A percentile compares a stretch with the other conserved stretches of the same genome.
These are phyloP conservation scores for Paracentrotus lividus DNA, from an alignment of 53 echinoderm and acorn worm genomes.

Conservation along the genomic window DNA sequence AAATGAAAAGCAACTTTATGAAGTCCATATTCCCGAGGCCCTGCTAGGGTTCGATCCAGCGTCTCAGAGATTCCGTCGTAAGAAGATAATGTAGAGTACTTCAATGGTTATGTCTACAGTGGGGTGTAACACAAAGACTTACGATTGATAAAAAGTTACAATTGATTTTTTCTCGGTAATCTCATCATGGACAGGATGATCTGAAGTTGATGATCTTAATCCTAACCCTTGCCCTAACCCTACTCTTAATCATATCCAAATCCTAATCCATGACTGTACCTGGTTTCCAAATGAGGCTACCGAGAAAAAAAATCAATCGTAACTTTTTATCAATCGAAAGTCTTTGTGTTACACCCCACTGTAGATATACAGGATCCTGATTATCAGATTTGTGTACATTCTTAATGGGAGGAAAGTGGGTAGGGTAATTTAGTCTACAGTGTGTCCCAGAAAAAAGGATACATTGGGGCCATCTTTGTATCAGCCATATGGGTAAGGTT, in stretches of 20 bases:
- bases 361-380: conserved; percentile 86
- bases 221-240: conserved; percentile 78
- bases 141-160: too few relatives aligned
- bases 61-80: conserved; percentile 82
- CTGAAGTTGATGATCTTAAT: conserved; percentile 80
- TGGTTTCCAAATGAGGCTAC: too few relatives aligned
- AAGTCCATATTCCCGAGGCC: conserved; percentile 94
- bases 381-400: conserved; percentile 84
- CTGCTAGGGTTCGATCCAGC: conserved; percentile 79
- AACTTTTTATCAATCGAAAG: conserved; percentile 90
- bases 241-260: too few relatives aligned
- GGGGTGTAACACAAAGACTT: too few relatives aligned
- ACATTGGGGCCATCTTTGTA: too few relatives aligned
- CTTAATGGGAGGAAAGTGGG: too few relatives aligned
- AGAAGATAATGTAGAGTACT: conserved; percentile 90
- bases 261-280: too few relatives aligned
- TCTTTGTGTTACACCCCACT: conserved; percentile 94
- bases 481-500: too few relatives aligned
- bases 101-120: conserved; percentile 97
- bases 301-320: conserved; percentile 82
- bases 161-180: too few relatives aligned
- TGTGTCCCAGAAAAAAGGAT: too few relatives aligned
- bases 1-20: conserved; percentile 91
- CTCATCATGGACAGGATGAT: too few relatives aligned
- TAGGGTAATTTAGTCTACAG: too few relatives aligned